phyloP scores from a whole-genome alignment of 2,888 invertebrate genomes.

The Chloroclystis v-ata region DNA sequence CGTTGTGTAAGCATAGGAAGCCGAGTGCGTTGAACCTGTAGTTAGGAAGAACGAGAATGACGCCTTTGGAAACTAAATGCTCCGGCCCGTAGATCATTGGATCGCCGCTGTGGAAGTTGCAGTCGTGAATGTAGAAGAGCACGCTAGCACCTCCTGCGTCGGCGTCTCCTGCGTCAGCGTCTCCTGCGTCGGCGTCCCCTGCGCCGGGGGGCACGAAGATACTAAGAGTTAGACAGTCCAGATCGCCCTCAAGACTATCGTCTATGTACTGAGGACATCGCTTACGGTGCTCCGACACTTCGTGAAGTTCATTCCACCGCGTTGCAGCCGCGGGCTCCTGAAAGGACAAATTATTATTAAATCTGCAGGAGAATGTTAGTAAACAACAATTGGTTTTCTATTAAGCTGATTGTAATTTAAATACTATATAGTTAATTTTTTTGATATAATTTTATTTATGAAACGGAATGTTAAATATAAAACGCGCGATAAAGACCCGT shows the following conservation, averaged over 20 bases:
- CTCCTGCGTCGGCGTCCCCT: conserved; percentile 39
- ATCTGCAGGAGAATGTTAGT: too few species aligned
- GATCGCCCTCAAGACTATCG: conserved; percentile 36
- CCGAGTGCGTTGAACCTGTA: conserved; percentile 64
- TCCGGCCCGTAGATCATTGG: conserved; percentile 58
- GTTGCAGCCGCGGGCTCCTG: conserved; percentile 43
- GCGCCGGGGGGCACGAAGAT: conserved; percentile 46
- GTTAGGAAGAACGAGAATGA: conserved; percentile 59
- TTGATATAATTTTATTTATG: too few species aligned
- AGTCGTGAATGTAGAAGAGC: conserved; percentile 63
- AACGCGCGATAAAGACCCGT: too few species aligned
- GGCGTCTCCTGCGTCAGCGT: too few species aligned
- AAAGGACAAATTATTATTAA: conserved; percentile 24
- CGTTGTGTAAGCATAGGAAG: conserved; percentile 55
- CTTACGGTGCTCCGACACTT: conserved; percentile 37
- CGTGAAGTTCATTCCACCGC: conserved; percentile 33
- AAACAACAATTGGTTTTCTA: too few species aligned
- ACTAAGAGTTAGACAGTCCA: conserved; percentile 60
- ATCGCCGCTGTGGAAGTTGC: conserved; percentile 53
- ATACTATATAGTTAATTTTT: too few species aligned
- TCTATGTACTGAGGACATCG: conserved; percentile 50
- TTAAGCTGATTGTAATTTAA: too few species aligned
- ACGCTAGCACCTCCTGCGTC: conserved; percentile 43
- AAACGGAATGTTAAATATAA: too few species aligned
- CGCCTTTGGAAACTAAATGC: conserved; percentile 44